phyloP scores from a whole-genome alignment of 2,113 vertebrate genomes.

The Callithrix jacchus region DNA sequence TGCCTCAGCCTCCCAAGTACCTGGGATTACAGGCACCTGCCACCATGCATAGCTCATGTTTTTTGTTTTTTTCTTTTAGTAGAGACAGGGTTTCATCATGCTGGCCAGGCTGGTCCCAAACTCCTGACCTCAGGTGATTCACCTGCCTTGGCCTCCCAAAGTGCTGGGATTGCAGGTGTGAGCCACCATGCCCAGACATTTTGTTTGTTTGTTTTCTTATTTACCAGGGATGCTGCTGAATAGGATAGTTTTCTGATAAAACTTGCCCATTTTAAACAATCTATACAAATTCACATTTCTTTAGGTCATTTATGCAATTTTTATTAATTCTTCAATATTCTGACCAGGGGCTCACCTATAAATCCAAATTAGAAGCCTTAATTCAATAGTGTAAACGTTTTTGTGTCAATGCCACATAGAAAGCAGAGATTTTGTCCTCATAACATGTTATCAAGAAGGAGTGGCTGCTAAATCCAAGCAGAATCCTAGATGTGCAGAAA shows the following conservation, averaged over 20 bases:
- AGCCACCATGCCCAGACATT: too few species aligned
- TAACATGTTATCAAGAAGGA: not conserved
- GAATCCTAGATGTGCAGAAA: not conserved
- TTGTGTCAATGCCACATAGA: not conserved
- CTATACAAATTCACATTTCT: not conserved
- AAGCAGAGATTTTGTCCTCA: not conserved
- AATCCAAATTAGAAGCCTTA: not conserved
- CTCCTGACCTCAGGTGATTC: too few species aligned
- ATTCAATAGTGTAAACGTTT: not conserved
- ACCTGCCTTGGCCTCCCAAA: too few species aligned
- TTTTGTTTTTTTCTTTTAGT: too few species aligned
- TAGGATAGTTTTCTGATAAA: not conserved
- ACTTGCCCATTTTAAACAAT: not conserved
- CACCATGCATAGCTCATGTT: too few species aligned
- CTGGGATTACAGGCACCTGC: too few species aligned
- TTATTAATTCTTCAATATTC: not conserved
- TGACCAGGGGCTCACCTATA: not conserved
- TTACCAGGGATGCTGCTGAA: too few species aligned
- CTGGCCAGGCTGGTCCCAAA: too few species aligned
- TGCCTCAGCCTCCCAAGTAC: too few species aligned
- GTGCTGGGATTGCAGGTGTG: too few species aligned
- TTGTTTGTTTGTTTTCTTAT: too few species aligned
- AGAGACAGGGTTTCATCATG: too few species aligned
- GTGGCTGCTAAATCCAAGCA: not conserved
- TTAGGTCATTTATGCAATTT: not conserved